Conservation (phyloP, 2,113 vertebrate species). For the Sylvietta virens region DNA sequence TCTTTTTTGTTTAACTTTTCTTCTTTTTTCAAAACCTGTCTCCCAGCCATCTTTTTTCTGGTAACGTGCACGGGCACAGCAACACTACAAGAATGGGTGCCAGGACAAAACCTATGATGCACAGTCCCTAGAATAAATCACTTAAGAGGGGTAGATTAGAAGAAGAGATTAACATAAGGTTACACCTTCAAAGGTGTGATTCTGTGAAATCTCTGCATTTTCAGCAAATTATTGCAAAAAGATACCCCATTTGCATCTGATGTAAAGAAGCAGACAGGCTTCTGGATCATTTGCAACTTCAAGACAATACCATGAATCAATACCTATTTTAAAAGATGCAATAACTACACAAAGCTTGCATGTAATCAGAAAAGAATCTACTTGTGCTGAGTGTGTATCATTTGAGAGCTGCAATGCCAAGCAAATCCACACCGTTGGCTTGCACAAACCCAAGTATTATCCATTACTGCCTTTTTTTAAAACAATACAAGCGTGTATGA, state of each 20-base stretch:
- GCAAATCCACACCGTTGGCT: conserved; percentile 30
- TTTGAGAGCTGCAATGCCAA: conserved; percentile 45
- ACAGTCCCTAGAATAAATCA: conserved; percentile 52
- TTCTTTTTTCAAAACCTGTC: background rate
- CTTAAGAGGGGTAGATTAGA: conserved; percentile 33
- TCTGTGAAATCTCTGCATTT: conserved; percentile 20
- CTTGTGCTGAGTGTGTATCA: conserved; percentile 34
- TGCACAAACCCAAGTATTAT: conserved; percentile 20
- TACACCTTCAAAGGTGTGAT: background rate
- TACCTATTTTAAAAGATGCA: conserved; percentile 23
- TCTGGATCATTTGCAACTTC: background rate
- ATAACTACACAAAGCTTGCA: conserved; percentile 2
- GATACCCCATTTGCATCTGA: background rate
- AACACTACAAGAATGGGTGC: background rate
- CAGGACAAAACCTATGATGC: conserved; percentile 42
- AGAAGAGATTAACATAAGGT: background rate
- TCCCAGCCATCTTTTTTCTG: conserved; percentile 51
- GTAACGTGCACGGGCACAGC: conserved; percentile 32
- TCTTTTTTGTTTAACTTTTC: background rate
- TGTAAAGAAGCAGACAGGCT: background rate
- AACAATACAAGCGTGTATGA: conserved; percentile 16
- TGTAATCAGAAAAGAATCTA: conserved; percentile 55
- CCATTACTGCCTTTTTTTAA: background rate
- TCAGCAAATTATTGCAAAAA: background rate
- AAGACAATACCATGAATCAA: conserved; percentile 34